Base-by-base conservation (phyloP, 2,888 invertebrate species). In the Drosophila aldrichi region DNA sequence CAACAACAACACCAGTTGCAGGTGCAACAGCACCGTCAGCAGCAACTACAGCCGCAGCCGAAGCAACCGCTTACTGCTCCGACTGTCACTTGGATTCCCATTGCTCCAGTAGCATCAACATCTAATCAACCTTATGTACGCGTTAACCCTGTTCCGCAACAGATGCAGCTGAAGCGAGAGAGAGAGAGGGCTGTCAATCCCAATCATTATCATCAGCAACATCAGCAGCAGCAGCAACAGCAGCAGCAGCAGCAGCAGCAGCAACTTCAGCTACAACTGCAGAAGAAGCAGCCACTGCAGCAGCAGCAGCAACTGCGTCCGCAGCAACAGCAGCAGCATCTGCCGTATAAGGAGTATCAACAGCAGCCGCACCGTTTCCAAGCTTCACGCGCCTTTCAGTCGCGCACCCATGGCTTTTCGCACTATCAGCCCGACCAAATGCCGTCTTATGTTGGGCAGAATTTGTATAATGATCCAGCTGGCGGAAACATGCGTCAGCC, bases 21-120 rank as follows among this genome's bases (percentile, higher is more conserved):
- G 25, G 25, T 5, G 25, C 25, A 25, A 6, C 25, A 25, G 25
- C 25, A 25, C 25, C 5, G 7, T 25, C 25, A 25, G 25, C 25
- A 25, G 25, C 25, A 25, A 25, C 25, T 6, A 25, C 25, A 25
- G 25, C 6, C 6, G 25, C 3, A 25, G 25, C 25, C 25, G 1
- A 22, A n/a, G 16, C 25, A 12, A 4, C 2, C 2, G 22, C 7
- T 34, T 22, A 10, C 20, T 16, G 32, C 49, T 14, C 41, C 44
- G 38, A 48, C 48, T 1, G 14, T 48, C 14, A 6, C 38, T 25
- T 58, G 58, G 58, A 25, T 58, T 2, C 58, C 58, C 2, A 36
- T 58, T 18, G 36, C 49, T 7, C 49, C 25, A 16, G 18, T 36
- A 5, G 6, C 29, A 2, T 49, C 48, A 3, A 16, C 58, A 0